Base-by-base conservation (phyloP, 2,797 vertebrate genomes). In the Paramormyrops hopkinsi region DNA sequence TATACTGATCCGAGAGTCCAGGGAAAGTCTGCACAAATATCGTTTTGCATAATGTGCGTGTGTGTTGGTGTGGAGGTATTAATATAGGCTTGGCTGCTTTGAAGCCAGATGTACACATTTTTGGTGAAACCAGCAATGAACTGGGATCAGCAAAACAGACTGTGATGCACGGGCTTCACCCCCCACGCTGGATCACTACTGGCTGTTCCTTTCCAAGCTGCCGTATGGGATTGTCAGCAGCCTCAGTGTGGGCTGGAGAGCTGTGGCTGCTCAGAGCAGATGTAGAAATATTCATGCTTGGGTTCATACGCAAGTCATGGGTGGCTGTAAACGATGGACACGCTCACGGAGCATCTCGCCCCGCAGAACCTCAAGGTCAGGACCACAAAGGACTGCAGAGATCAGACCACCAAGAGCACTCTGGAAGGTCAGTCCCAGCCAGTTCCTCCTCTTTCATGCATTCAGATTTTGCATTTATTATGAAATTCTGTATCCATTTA, bases 301-400 rank as follows among this genome's bases (percentile, higher is more conserved):
- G 33, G 73, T 44, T 79, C 73, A 44, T 79, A 3, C 33, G 2
- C 17, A 2, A 76, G 33, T 76, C 69, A 11, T 41, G 29, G 69
- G 33, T 6, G 33, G 69, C 4, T 19, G 14, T 7, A 17, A 79
- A 37, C 17, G 14, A 11, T 1, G 37, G 69, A 17, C 33, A 2
- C 0, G 11, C 33, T 65, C 17, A 84, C 8, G 29, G 25, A 54
- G 14, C 29, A 69, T 5, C 90, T 92, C 92, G 89, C 90, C 91
- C 88, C 91, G 90, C 93, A 99, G 99, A 99, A 99, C 93, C 95
- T 99, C 88, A 98, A 97, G 93, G 98, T 98, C 92, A 97, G 98
- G 93, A 97, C 97, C 93, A 97, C 96, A 88, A 98, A 98, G 93
- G 98, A 99, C 86, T 96, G 96, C 87, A 99, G 99, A 92, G 98